Conservation (phyloP, 1,140 invertebrate species). For the Cotesia vestalis region DNA sequence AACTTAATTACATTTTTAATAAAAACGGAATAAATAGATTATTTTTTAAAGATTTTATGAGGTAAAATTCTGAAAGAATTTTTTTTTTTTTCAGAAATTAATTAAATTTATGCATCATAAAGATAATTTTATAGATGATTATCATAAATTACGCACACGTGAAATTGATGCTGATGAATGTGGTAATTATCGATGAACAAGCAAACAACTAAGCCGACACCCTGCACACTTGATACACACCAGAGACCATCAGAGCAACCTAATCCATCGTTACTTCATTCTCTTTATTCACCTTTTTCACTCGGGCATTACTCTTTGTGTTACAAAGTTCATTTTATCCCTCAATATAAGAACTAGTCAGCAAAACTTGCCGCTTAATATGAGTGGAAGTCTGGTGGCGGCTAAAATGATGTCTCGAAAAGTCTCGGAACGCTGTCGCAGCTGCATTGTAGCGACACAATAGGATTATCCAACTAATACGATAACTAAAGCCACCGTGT, state of each 20-base stretch:
- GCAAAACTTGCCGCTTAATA: constrained; percentile 35
- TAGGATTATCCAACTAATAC: constrained; percentile 35
- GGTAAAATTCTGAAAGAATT: too few relatives aligned
- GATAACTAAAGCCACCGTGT: constrained; percentile 26
- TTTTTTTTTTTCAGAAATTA: too few relatives aligned
- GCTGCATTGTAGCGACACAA: constrained; percentile 36
- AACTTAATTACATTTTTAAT: too few relatives aligned
- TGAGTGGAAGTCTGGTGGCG: neutral
- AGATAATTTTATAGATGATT: neutral
- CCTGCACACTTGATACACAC: constrained; percentile 43
- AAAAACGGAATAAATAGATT: too few relatives aligned
- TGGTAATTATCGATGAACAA: constrained; percentile 64
- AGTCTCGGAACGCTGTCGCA: constrained; percentile 5
- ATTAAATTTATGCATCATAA: too few relatives aligned
- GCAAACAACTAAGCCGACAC: constrained; percentile 41
- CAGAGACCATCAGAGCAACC: constrained; percentile 54
- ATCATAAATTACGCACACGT: neutral
- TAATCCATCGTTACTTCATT: constrained; percentile 39
- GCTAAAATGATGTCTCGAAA: constrained; percentile 32
- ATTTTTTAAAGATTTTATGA: too few relatives aligned
- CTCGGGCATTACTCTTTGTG: constrained; percentile 11
- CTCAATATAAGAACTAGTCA: constrained; percentile 31
- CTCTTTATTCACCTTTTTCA: constrained; percentile 26
- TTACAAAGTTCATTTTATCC: constrained; percentile 25
- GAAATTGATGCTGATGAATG: constrained; percentile 34